A percentile compares a stretch with the other conserved stretches of the same genome.
Evolutionary conservation across 2,113 vertebrate genomes (phyloP).

Genomic region (Ptyas mucosa): DNA sequence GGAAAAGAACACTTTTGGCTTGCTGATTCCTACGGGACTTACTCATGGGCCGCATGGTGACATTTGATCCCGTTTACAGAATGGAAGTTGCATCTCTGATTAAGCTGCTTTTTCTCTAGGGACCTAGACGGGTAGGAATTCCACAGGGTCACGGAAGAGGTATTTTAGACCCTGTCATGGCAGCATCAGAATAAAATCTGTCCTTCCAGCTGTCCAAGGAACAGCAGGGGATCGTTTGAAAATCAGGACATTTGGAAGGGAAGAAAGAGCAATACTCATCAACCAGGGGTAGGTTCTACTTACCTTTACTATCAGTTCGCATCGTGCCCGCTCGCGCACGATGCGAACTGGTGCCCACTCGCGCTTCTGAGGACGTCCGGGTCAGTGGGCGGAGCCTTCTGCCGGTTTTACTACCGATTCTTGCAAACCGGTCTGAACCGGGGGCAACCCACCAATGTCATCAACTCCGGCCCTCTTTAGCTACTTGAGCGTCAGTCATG

Average conservation of each 20-base stretch:
- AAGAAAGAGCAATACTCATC: neutral
- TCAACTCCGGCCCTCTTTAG: neutral
- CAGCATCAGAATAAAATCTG: constrained; percentile 60
- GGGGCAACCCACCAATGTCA: neutral
- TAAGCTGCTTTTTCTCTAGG: constrained; percentile 31
- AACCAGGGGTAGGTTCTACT: neutral
- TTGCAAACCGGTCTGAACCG: too few species aligned
- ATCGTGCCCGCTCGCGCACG: too few species aligned
- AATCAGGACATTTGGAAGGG: neutral
- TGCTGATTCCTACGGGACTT: constrained; percentile 25
- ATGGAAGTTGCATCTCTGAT: constrained; percentile 22
- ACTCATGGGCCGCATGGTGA: constrained; percentile 43
- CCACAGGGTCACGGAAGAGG: constrained; percentile 56
- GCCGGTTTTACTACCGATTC: too few species aligned
- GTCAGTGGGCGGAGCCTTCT: too few species aligned
- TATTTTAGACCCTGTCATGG: constrained; percentile 66
- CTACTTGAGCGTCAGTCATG: neutral
- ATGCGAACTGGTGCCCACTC: too few species aligned
- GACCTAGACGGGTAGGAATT: constrained; percentile 52
- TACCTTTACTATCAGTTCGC: too few species aligned
- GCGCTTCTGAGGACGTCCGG: too few species aligned
- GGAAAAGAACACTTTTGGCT: constrained; percentile 17
- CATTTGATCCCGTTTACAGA: constrained; percentile 57
- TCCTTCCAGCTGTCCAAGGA: constrained; percentile 59
- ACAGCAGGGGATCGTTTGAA: neutral